Base-by-base conservation (phyloP, 2,888 invertebrate species). In the Thymelicus lineola region DNA sequence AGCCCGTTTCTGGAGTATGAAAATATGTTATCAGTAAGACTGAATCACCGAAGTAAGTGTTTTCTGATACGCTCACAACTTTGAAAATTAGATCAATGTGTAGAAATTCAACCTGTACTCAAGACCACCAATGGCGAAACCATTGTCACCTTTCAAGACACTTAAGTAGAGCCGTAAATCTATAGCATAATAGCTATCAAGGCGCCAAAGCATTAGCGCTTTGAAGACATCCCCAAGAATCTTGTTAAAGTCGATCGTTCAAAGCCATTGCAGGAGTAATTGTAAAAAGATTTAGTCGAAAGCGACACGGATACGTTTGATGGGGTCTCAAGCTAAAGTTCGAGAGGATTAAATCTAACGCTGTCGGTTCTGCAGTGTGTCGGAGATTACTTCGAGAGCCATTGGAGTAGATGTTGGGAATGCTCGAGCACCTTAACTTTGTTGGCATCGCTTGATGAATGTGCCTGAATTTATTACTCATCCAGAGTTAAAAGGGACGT, bases 301-400 rank as follows among this genome's bases (percentile, higher is more conserved):
- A 48, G 57, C 35, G 14, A 14, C 9, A 15, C 38, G 28, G n/a
- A 15, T 12, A 38, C 59, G 46, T 61, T 61, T 61, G 46, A 61
- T n/a, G 35, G 46, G 14, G 45, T n/a, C 42, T 45, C 42, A 46
- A 61, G 58, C 45, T 48, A 42, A 60, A 67, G 12, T 67, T 67
- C 50, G 53, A 67, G 50, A 53, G 67, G 60, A 67, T 67, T 67
- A 61, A 60, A 53, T 15, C 35, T 45, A 45, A 14, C 14, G 53
- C 65, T 42, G 66, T 38, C 50, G 42, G 60, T 67, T 42, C 28
- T 61, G 61, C n/a, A 53, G 66, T 28, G 53, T 48, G 50, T 60
- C 36, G 66, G 50, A 67, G 67, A 67, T 67, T 67, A 67, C 53
- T 60, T 53, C 20, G 66, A 35, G 60, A 28, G 67, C 15, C 50